Evolutionary conservation across 2,888 invertebrate genomes (phyloP).

Genomic region (Hirtodrosophila duncani): DNA sequence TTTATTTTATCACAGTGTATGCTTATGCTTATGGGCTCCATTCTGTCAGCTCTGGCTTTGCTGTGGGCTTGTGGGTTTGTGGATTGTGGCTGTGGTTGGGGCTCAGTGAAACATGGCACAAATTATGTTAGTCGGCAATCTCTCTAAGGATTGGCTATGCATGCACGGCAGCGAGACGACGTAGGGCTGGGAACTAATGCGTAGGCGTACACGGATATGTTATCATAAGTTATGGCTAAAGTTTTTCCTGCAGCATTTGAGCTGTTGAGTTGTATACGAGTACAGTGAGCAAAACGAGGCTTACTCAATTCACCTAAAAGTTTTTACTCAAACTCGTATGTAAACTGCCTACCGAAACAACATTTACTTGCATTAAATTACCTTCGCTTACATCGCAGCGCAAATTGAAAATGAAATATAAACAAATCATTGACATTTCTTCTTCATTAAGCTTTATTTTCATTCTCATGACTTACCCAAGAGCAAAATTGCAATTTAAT

Average conservation of each 20-base stretch:
- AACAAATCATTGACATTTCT: too few species aligned
- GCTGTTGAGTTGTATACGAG: slow-evolving; percentile 18
- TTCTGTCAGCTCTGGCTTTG: slow-evolving; percentile 26
- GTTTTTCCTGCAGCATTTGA: slow-evolving; percentile 39
- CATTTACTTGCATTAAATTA: too few species aligned
- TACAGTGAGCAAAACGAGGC: slow-evolving; percentile 42
- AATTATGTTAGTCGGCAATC: slow-evolving; percentile 70
- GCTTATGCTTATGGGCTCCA: slow-evolving; percentile 16
- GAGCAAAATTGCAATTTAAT: too few species aligned
- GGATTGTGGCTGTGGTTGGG: slow-evolving; percentile 2
- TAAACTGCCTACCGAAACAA: too few species aligned
- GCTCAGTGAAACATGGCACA: slow-evolving; percentile 49
- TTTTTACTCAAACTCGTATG: too few species aligned
- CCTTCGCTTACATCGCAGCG: too few species aligned
- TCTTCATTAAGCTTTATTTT: too few species aligned
- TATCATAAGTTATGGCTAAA: slow-evolving; percentile 69
- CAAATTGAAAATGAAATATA: too few species aligned
- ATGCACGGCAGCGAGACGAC: slow-evolving; percentile 14
- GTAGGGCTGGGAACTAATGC: slow-evolving; percentile 8
- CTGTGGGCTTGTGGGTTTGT: slow-evolving; percentile 1
- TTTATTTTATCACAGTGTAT: slow-evolving; percentile 8
- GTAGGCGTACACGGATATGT: slow-evolving; percentile 52
- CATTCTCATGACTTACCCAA: too few species aligned
- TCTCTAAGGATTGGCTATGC: slow-evolving; percentile 65
- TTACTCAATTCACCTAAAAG: too few species aligned